phyloP scores from a whole-genome alignment of 2,113 vertebrate species.

The Protobothrops flavoviridis region DNA sequence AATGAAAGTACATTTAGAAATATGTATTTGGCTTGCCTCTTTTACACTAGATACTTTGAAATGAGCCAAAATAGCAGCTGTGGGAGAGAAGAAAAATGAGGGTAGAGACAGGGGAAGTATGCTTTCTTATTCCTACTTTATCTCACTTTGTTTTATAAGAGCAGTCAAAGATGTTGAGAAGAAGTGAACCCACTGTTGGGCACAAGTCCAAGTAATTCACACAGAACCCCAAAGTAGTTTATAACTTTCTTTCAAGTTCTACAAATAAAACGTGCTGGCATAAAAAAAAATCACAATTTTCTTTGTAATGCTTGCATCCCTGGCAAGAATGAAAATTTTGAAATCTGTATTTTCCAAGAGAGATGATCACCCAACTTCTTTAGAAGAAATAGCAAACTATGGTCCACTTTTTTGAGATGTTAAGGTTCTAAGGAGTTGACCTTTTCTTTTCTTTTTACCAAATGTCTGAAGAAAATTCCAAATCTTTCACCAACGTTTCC shows the following conservation, averaged over 20 bases:
- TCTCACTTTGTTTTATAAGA: conserved; percentile 63
- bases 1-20: accelerated
- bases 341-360: conserved; percentile 25
- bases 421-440: not conserved
- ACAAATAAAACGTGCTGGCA: conserved; percentile 64
- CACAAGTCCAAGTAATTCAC: conserved; percentile 60
- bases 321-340: not conserved
- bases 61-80: conserved; percentile 28
- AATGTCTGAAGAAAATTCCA: not conserved
- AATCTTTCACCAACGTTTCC: conserved; percentile 1
- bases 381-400: not conserved
- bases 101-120: conserved; percentile 20
- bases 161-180: conserved; percentile 55
- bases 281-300: conserved; percentile 67
- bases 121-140: conserved; percentile 68
- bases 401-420: not conserved
- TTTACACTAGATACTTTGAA: not conserved
- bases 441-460: not conserved
- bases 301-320: conserved; percentile 56
- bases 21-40: not conserved
- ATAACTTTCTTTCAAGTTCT: conserved; percentile 62
- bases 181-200: conserved; percentile 71
- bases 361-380: not conserved
- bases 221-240: conserved; percentile 63
- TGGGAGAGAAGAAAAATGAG: conserved; percentile 1